Evolutionary conservation across 2,797 vertebrate genomes (phyloP).

Genomic region (Malacoctenus gilli): DNA sequence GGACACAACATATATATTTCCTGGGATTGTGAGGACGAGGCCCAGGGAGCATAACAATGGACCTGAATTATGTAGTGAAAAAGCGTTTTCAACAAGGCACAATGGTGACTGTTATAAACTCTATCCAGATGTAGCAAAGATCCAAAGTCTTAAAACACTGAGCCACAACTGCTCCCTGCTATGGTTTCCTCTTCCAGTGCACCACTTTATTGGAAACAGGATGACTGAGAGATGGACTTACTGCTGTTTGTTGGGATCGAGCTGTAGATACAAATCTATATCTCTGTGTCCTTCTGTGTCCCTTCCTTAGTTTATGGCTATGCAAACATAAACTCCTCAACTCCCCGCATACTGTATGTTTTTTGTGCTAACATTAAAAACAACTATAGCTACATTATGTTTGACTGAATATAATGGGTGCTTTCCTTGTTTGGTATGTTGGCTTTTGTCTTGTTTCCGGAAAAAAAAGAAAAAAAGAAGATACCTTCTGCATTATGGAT

Average conservation of each 20-base stretch:
- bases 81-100: slow-evolving; percentile 67
- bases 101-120: slow-evolving; percentile 78
- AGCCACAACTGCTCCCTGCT: slow-evolving; percentile 70
- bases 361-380: slow-evolving; percentile 69
- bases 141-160: slow-evolving; percentile 80
- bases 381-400: slow-evolving; percentile 66
- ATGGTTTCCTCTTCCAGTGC: slow-evolving; percentile 49
- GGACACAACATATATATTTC: slow-evolving; percentile 69
- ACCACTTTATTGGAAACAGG: slow-evolving; percentile 42
- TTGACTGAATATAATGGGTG: slow-evolving; percentile 71
- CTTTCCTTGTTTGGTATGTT: slow-evolving; percentile 68
- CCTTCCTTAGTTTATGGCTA: slow-evolving; percentile 80
- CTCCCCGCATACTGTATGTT: slow-evolving; percentile 47
- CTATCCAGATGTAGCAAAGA: slow-evolving; percentile 78
- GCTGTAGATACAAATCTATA: slow-evolving; percentile 67
- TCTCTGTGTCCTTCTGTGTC: slow-evolving; percentile 60
- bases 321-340: slow-evolving; percentile 77
- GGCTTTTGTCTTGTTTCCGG: slow-evolving; percentile 58
- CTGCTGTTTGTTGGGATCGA: slow-evolving; percentile 59
- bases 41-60: slow-evolving; percentile 57
- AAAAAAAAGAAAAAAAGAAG: slow-evolving; percentile 15
- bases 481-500: slow-evolving; percentile 57
- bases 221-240: slow-evolving; percentile 55
- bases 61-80: slow-evolving; percentile 66
- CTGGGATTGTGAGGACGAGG: slow-evolving; percentile 63